These are phyloP conservation scores for Clupea harengus DNA, from an alignment of 2,113 vertebrate genomes.

Conservation along the genomic window DNA sequence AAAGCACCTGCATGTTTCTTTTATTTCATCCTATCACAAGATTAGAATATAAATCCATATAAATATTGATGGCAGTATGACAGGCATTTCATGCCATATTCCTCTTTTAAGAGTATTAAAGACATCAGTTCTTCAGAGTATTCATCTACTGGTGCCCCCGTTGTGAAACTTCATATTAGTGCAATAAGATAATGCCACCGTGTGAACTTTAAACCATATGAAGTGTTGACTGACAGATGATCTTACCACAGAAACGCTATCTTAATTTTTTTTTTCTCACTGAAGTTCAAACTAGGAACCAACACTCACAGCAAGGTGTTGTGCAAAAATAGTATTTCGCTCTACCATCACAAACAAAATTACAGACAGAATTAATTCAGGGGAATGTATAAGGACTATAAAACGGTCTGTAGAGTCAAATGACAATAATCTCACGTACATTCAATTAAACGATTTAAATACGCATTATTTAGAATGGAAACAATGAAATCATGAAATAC, in stretches of 20 bases:
- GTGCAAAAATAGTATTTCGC: not conserved
- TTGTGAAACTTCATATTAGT: slow-evolving; percentile 4
- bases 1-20: not conserved
- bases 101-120: not conserved
- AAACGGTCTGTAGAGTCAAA: not conserved
- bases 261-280: not conserved
- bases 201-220: slow-evolving; percentile 9
- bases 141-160: not conserved
- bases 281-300: not conserved
- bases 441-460: not conserved
- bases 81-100: not conserved
- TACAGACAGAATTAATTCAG: not conserved
- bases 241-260: not conserved
- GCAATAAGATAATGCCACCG: not conserved
- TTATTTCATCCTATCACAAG: not conserved
- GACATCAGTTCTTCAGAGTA: not conserved
- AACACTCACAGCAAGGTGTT: not conserved
- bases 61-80: not conserved
- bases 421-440: not conserved
- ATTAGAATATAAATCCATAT: not conserved
- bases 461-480: not conserved
- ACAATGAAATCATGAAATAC: slow-evolving; percentile 2
- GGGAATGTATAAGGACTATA: not conserved
- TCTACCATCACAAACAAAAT: not conserved
- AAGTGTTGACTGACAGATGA: not conserved